Base-by-base conservation (phyloP, 2,797 vertebrate species). In the Xyrichtys novacula region DNA sequence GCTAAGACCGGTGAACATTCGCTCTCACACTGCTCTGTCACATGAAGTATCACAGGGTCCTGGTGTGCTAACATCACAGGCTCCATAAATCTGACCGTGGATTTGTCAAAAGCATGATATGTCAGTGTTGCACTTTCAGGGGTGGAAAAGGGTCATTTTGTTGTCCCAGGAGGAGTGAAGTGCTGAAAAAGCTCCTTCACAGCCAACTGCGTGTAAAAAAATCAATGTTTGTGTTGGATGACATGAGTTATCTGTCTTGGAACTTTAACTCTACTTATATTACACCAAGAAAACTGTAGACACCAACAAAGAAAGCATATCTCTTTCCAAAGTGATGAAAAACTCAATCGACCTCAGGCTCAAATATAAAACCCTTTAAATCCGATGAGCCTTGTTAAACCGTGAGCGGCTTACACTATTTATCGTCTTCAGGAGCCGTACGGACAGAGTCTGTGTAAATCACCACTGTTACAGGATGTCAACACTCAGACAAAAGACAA, bases 51-150 rank as follows among this genome's bases (percentile, higher is more conserved):
- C 52, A 59, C 74, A 40, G 53, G n/a, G 56, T 22, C 70, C 44
- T 56, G 76, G 83, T 74, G 66, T 90, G 88, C 89, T 89, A 87
- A 82, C 74, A 85, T 88, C 85, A 84, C 78, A 73, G 80, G 73
- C 75, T 86, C 70, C 86, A 89, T 86, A 80, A 88, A 84, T 91
- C 70, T 68, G 81, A 72, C n/a, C 17, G 57, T 36, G 66, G 50
- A 90, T 91, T 87, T 85, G 61, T 91, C 85, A 89, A 78, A 60
- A 53, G 74, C 44, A 69, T 63, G 65, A 85, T 52, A 65, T 28
- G 64, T 76, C 76, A 56, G 58, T 44, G 68, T 76, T 81, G 80
- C 71, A 76, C 73, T 83, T 76, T 63, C 11, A 67, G 57, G 25
- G 59, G 26, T 63, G 70, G 56, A 86, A 29, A 54, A 16, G 49